Evolutionary conservation across 37 sponge, comb jelly and placozoan species (phyloP).

Genomic region (Haliclona indistincta): DNA sequence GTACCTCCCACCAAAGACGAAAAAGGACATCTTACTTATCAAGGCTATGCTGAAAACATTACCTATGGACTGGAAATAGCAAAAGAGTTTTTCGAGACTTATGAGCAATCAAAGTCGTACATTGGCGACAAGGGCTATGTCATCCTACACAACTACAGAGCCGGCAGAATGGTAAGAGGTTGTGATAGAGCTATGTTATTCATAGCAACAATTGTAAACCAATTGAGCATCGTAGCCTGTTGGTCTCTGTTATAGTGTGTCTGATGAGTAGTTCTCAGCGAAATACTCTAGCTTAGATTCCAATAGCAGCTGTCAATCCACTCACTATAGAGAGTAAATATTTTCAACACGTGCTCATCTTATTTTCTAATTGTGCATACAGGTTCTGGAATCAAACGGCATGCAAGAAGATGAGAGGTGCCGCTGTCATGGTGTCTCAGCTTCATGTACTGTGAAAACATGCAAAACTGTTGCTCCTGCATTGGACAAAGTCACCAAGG

Average conservation of each 20-base stretch:
- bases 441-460: conserved; percentile 34
- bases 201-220: no score
- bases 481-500: conserved; percentile 6
- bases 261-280: neutral
- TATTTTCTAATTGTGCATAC: conserved; percentile 1
- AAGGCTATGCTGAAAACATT: no score
- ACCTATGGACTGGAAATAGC: neutral
- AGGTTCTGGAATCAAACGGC: neutral
- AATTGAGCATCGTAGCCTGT: neutral
- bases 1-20: no score
- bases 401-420: conserved; percentile 26
- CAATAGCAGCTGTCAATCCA: neutral
- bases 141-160: neutral
- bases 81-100: neutral
- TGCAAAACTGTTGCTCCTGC: conserved; percentile 26
- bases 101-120: neutral
- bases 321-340: neutral
- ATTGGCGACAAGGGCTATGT: neutral
- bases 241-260: neutral
- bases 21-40: no score
- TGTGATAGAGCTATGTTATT: no score
- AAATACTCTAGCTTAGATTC: neutral
- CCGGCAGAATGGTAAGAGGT: conserved; percentile 2
- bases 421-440: conserved; percentile 48
- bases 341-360: neutral